phyloP scores from a whole-genome alignment of 2,888 invertebrate genomes.

The Drosophila siamana region DNA sequence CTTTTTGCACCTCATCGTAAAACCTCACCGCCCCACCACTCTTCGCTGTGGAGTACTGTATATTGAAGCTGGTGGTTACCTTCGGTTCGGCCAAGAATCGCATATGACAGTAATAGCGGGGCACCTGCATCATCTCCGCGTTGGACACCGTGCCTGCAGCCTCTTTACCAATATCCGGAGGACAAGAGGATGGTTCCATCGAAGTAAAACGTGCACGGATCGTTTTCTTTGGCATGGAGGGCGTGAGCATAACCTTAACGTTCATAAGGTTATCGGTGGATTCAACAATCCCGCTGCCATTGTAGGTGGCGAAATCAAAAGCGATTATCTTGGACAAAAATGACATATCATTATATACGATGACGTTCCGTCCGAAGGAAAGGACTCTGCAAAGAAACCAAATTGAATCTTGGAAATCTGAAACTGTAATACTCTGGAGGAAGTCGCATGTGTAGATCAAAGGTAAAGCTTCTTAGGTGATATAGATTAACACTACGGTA shows the following conservation, averaged over 20 bases:
- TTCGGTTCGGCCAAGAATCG: conserved; percentile 48
- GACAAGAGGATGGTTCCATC: conserved; percentile 86
- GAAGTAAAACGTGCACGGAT: conserved; percentile 89
- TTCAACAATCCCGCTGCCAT: conserved; percentile 85
- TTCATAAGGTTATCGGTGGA: conserved; percentile 89
- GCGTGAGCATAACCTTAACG: conserved; percentile 85
- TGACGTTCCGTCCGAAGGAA: conserved; percentile 13
- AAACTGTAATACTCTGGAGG: no score
- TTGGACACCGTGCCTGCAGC: conserved; percentile 51
- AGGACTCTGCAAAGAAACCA: background rate
- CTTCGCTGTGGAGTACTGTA: conserved; percentile 31
- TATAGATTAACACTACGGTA: no score
- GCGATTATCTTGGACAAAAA: conserved; percentile 81
- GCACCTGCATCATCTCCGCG: conserved; percentile 23
- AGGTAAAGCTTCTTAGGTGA: no score
- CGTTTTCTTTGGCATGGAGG: conserved; percentile 53
- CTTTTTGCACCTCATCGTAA: conserved; percentile 17
- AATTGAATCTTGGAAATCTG: no score
- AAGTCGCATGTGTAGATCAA: no score
- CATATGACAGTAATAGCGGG: conserved; percentile 67
- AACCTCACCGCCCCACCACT: conserved; percentile 30
- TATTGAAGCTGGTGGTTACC: conserved; percentile 73
- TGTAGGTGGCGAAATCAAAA: conserved; percentile 79
- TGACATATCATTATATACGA: conserved; percentile 67
- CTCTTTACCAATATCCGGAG: conserved; percentile 84